These are phyloP conservation scores for Asarcornis scutulata DNA, from an alignment of 2,113 vertebrate genomes.

Conservation along the genomic window DNA sequence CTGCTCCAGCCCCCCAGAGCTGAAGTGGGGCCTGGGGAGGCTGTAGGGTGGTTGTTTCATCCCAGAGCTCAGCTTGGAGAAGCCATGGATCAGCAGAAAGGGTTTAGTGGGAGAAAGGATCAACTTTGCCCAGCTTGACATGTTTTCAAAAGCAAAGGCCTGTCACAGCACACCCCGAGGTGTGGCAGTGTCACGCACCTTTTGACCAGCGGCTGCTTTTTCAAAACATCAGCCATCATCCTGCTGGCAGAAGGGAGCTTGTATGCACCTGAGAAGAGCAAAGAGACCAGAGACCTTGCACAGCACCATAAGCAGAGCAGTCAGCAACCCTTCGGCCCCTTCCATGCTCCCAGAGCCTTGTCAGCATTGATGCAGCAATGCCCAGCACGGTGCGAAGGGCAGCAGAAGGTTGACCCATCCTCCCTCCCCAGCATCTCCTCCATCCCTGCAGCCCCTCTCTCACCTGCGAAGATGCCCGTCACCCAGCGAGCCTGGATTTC, in stretches of 20 bases:
- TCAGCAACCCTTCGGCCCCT: not conserved
- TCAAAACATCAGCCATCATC: constrained; percentile 65
- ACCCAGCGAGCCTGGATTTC: constrained; percentile 95
- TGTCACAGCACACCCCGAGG: fast-evolving
- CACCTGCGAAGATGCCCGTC: constrained; percentile 86
- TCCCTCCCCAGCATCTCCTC: not conserved
- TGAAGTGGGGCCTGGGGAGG: not conserved
- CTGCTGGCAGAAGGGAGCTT: constrained; percentile 66
- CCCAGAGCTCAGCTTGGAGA: not conserved
- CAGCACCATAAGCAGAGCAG: not conserved
- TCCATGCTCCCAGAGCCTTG: not conserved
- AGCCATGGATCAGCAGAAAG: no score
- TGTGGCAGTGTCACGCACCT: constrained; percentile 25
- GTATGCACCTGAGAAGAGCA: constrained; percentile 63
- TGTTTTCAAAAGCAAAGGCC: not conserved
- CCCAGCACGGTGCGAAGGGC: not conserved
- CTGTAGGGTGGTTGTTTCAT: not conserved
- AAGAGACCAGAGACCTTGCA: not conserved
- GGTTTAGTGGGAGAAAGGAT: not conserved
- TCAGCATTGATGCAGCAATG: not conserved
- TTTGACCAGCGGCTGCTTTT: constrained; percentile 30
- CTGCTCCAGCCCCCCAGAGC: not conserved
- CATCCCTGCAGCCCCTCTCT: not conserved
- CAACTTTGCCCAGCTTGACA: not conserved
- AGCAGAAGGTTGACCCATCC: not conserved